These are phyloP conservation scores for Cyclura pinguis DNA, from an alignment of 2,797 vertebrate genomes.

Conservation along the genomic window DNA sequence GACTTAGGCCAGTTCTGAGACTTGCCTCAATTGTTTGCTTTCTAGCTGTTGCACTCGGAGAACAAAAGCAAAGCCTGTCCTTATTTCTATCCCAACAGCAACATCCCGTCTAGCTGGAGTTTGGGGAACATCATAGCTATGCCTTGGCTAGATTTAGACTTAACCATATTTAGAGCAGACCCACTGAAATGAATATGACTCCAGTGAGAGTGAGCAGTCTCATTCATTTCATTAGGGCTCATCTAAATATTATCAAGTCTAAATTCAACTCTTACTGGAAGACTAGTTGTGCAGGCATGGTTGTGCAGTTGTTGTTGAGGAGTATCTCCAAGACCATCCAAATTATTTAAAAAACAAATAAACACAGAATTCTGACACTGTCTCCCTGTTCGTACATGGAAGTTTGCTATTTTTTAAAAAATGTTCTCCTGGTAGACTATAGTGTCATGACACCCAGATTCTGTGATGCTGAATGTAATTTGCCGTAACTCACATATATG, in stretches of 20 bases:
- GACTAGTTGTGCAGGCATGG: not conserved
- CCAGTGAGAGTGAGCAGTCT: not conserved
- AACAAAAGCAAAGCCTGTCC: too few relatives aligned
- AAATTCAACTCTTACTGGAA: too few relatives aligned
- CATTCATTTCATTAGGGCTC: not conserved
- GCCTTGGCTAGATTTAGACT: not conserved
- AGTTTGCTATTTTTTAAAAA: not conserved
- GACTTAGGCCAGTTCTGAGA: too few relatives aligned
- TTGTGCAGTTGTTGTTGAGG: not conserved
- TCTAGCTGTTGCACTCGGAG: too few relatives aligned
- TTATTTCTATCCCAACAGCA: too few relatives aligned
- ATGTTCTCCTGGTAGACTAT: not conserved
- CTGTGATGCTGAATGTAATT: not conserved
- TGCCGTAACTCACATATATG: not conserved
- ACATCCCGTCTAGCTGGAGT: too few relatives aligned
- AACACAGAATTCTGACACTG: not conserved
- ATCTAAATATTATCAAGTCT: not conserved
- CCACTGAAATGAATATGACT: not conserved
- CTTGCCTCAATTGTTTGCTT: too few relatives aligned
- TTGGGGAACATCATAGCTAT: not conserved
- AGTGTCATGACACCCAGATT: not conserved
- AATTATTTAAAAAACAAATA: not conserved
- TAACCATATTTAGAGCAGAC: not conserved
- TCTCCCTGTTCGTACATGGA: too few relatives aligned
- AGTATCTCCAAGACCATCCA: not conserved